Percentiles rank a stretch among this genome's conserved stretches.
Conservation (phyloP, 2,797 vertebrate genomes). For the Astyanax mexicanus region DNA sequence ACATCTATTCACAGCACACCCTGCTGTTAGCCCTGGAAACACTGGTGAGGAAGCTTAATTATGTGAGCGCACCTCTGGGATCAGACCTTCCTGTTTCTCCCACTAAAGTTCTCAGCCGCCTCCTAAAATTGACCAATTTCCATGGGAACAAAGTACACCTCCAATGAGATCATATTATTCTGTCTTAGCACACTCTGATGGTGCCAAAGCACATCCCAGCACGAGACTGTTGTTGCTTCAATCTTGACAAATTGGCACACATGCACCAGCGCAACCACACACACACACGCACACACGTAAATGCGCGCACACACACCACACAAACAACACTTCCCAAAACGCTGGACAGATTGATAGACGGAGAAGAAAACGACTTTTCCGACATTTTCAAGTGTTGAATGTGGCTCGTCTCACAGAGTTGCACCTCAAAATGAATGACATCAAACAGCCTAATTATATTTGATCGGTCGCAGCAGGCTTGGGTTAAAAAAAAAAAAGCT, state of each 20-base stretch:
- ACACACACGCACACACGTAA: constrained; percentile 68
- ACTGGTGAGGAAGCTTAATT: constrained; percentile 83
- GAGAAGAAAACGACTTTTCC: constrained; percentile 15
- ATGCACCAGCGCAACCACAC: constrained; percentile 65
- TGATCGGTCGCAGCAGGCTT: constrained; percentile 35
- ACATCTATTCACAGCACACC: constrained; percentile 82
- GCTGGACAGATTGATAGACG: constrained; percentile 54
- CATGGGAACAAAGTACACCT: constrained; percentile 88
- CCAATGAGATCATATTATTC: constrained; percentile 88
- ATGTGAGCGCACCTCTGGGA: constrained; percentile 81
- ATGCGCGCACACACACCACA: constrained; percentile 61
- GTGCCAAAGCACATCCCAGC: constrained; percentile 91
- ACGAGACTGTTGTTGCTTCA: constrained; percentile 81
- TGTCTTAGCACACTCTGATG: constrained; percentile 89
- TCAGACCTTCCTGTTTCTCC: constrained; percentile 77
- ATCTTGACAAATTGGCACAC: constrained; percentile 86
- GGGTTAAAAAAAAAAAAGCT: constrained; percentile 29
- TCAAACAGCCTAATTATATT: constrained; percentile 46
- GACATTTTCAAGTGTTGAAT: constrained; percentile 9
- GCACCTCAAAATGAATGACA: constrained; percentile 44
- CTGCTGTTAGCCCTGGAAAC: constrained; percentile 83
- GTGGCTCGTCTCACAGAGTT: constrained; percentile 31
- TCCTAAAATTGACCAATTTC: constrained; percentile 86
- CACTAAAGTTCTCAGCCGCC: constrained; percentile 77
- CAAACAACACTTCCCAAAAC: constrained; percentile 53